Base-by-base conservation (phyloP, 2,888 invertebrate genomes). In the Acrobasis suavella region DNA sequence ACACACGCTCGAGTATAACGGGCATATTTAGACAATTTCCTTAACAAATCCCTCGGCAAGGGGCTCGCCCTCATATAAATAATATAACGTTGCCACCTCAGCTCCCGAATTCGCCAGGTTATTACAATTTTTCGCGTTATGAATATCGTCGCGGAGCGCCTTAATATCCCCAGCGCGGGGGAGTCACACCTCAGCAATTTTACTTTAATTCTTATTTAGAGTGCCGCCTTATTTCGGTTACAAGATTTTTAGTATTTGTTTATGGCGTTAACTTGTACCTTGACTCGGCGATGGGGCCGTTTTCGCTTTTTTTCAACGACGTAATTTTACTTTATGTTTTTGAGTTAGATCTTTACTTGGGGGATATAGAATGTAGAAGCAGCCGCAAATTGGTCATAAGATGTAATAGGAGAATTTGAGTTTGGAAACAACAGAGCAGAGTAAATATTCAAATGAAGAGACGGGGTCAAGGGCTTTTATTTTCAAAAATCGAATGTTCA, bases 121-220 rank as follows among this genome's bases (percentile, higher is more conserved):
- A 92, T 92, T 92, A 92, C 91, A 92, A 92, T 92, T 92, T 92
- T 87, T 88, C 89, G 87, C 91, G 83, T 92, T 92, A 93, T 92
- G 92, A 92, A 93, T 93, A 92, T 89, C 88, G 89, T 83, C 83
- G 84, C 80, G 77, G 75, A 77, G 75, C 76, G 82, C 77, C 78
- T 76, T 76, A 83, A 81, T 83, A 82, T 80, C 79, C 81, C 81
- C 79, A 49, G 49, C 42, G 62, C 81, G 74, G 73, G 90, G 90
- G 90, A 84, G 86, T 85, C 87, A 88, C 90, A 90, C 87, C 90
- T 90, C 90, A 86, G 82, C 91, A 89, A 91, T 91, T 91, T 85
- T 85, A 87, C 88, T 90, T 90, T 91, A 92, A 91, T 91, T 91
- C 91, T 89, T 91, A 87, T 91, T 92, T 91, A 91, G 90, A 91